Evolutionary conservation across 2,888 invertebrate species (phyloP), one percentile per base, ranked within the genome.

Genomic region (Morpho deidamia): DNA sequence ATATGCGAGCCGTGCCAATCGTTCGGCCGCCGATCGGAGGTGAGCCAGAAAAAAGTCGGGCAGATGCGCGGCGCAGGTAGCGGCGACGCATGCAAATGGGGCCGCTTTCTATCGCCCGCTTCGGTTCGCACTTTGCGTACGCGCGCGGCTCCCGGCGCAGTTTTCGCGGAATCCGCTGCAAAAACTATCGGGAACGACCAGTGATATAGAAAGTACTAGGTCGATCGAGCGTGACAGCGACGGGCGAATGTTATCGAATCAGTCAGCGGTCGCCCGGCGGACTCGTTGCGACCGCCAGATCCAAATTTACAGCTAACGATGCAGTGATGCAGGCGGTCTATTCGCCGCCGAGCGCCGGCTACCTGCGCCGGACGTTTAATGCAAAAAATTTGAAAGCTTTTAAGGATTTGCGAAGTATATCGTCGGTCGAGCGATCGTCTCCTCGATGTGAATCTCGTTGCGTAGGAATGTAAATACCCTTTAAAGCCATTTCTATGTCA

Each of bases 11-110:
- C 65, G 65, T n/a, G n/a, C 66, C 67, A 74, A 76, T 76, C 75
- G 75, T 77, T 72, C 68, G 71, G 52, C 65, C 56, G 52, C 65
- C 56, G 61, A 62, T 59, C 63, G 63, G 59, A 62, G 64, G 58
- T 54, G 65, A 46, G 61, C 55, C 44, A 53, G 47, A 62, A 69
- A 70, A 69, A 73, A 71, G 68, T 38, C 59, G 57, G 56, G 58
- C 77, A 76, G 79, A 71, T 62, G 63, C 58, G 71, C 72, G 75
- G 71, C 72, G 75, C 81, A 78, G 79, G 81, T 80, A 80, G 72
- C 65, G 63, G 59, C 62, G 68, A 67, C 63, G 71, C 76, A 78
- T 76, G 77, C 78, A 74, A 74, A 74, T 76, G 60, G 40, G 56
- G 34, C 55, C 58, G 45, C 51, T 55, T 52, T 55, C 57, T 45